These are phyloP conservation scores for Neomonachus schauinslandi DNA, from an alignment of 2,113 vertebrate species.

Conservation along the genomic window DNA sequence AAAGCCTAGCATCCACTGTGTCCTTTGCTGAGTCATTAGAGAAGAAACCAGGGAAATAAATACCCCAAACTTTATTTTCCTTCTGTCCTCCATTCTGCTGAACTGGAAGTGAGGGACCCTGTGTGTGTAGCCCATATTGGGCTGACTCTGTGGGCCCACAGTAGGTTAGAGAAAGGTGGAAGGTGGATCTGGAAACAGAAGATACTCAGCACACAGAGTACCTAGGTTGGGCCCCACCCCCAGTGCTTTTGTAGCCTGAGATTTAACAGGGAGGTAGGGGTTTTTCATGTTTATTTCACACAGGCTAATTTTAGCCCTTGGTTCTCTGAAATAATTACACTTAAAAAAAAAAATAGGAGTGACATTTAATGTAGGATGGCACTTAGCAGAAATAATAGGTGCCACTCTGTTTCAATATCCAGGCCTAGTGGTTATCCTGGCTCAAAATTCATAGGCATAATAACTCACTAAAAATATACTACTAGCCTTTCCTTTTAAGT, in stretches of 20 bases:
- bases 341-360: not conserved
- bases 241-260: not conserved
- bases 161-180: not conserved
- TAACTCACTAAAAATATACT: not conserved
- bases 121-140: rapidly evolving
- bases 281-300: not conserved
- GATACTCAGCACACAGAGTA: not conserved
- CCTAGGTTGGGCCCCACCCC: not conserved
- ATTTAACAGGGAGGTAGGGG: not conserved
- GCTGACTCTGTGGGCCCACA: not conserved
- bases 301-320: not conserved
- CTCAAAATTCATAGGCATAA: not conserved
- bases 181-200: not conserved
- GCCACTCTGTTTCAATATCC: not conserved
- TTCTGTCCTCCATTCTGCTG: not conserved
- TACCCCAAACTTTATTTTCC: not conserved
- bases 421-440: not conserved
- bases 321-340: not conserved
- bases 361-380: not conserved
- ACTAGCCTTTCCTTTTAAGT: not conserved
- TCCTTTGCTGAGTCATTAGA: not conserved
- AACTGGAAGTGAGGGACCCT: not conserved
- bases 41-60: not conserved
- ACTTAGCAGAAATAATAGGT: slow-evolving; percentile 24
- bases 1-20: not conserved